phyloP scores from a whole-genome alignment of 2,888 invertebrate genomes.

The Sinhomidia bicolor region DNA sequence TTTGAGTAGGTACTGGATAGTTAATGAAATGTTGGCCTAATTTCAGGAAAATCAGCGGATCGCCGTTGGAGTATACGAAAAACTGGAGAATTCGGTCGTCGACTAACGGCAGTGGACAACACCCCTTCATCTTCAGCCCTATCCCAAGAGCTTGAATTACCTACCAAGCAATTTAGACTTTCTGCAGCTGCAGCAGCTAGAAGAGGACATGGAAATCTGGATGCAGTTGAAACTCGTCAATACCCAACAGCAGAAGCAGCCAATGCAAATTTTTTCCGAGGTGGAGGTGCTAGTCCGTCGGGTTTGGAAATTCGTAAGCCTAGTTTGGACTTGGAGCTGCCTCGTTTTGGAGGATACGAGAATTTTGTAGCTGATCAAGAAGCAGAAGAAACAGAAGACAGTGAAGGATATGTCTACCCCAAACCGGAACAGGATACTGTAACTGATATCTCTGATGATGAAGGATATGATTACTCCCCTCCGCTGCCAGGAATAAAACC shows the following conservation, averaged over 20 bases:
- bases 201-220: not conserved
- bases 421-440: too few relatives aligned
- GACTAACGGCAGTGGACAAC: too few relatives aligned
- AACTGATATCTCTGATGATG: too few relatives aligned
- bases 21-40: not conserved
- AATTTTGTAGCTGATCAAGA: constrained; percentile 59
- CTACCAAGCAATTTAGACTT: constrained; percentile 54
- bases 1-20: too few relatives aligned
- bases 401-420: constrained; percentile 69
- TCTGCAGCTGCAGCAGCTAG: not conserved
- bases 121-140: too few relatives aligned
- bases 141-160: constrained; percentile 46
- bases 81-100: constrained; percentile 71
- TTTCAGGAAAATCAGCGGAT: constrained; percentile 28
- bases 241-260: not conserved
- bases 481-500: not conserved
- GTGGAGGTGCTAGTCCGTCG: not conserved
- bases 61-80: constrained; percentile 64
- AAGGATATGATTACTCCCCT: not conserved
- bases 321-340: constrained; percentile 22
- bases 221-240: not conserved
- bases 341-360: not conserved
- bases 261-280: not conserved
- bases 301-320: constrained; percentile 10
- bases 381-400: constrained; percentile 70